phyloP scores from a whole-genome alignment of 2,797 vertebrate species.

The Poecilia gillii region DNA sequence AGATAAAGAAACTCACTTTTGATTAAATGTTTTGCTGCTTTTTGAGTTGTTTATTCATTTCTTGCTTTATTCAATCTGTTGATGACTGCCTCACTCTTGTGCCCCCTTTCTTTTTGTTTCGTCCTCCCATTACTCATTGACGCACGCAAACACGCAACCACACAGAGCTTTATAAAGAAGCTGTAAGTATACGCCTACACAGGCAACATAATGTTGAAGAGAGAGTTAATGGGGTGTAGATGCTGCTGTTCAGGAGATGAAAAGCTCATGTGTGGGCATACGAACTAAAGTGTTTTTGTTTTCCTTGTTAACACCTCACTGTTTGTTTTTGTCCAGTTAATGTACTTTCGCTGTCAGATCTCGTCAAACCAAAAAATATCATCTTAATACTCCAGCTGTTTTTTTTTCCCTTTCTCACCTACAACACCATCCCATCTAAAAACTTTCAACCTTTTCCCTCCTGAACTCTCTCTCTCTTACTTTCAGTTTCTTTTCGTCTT shows the following conservation, averaged over 20 bases:
- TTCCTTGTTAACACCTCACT: constrained; percentile 32
- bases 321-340: constrained; percentile 19
- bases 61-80: not conserved
- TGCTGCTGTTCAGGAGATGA: constrained; percentile 61
- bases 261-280: constrained; percentile 57
- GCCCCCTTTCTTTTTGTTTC: constrained; percentile 59
- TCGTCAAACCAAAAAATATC: constrained; percentile 20
- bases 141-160: constrained; percentile 29
- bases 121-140: constrained; percentile 45
- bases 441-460: constrained; percentile 1
- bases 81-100: constrained; percentile 51
- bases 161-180: constrained; percentile 31
- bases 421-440: constrained; percentile 10
- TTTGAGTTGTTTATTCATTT: not conserved
- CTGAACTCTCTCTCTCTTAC: constrained; percentile 3
- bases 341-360: constrained; percentile 15
- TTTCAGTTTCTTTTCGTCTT: constrained; percentile 16
- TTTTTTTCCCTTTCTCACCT: constrained; percentile 1
- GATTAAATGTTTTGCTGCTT: not conserved
- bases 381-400: constrained; percentile 2
- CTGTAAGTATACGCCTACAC: constrained; percentile 43
- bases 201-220: constrained; percentile 49
- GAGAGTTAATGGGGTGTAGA: constrained; percentile 70
- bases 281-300: constrained; percentile 53
- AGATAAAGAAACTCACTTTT: not conserved